phyloP scores from a whole-genome alignment of 2,797 vertebrate species.

The Gobionotothen gibberifrons region DNA sequence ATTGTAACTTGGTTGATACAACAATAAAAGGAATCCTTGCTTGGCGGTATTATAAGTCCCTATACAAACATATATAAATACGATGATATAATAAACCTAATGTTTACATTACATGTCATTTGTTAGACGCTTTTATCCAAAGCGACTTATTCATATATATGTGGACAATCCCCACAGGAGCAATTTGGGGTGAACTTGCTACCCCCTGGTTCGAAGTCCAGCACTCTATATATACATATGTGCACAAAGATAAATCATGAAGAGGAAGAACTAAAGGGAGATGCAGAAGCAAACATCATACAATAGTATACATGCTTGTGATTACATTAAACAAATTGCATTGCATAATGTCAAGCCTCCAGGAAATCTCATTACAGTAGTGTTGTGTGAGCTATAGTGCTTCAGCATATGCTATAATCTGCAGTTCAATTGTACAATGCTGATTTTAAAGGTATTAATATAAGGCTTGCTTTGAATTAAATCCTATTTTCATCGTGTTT shows the following conservation, averaged over 20 bases:
- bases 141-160: too few species aligned
- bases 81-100: too few species aligned
- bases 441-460: neutral
- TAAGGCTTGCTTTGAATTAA: neutral
- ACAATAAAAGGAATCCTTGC: neutral
- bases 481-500: neutral
- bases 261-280: neutral
- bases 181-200: too few species aligned
- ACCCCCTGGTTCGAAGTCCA: too few species aligned
- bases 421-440: neutral
- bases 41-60: too few species aligned
- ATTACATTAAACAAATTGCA: neutral
- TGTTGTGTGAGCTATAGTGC: neutral
- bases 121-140: too few species aligned
- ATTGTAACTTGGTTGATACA: neutral
- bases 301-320: neutral
- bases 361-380: neutral
- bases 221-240: neutral
- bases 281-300: neutral
- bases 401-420: neutral
- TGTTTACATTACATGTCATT: too few species aligned
- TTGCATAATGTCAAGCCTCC: neutral
- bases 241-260: neutral
- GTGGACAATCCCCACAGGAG: too few species aligned
- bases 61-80: too few species aligned